Evolutionary conservation across 2,113 vertebrate genomes (phyloP), one percentile per base, ranked within the genome.

Genomic region (Trochalopteron elliotii): DNA sequence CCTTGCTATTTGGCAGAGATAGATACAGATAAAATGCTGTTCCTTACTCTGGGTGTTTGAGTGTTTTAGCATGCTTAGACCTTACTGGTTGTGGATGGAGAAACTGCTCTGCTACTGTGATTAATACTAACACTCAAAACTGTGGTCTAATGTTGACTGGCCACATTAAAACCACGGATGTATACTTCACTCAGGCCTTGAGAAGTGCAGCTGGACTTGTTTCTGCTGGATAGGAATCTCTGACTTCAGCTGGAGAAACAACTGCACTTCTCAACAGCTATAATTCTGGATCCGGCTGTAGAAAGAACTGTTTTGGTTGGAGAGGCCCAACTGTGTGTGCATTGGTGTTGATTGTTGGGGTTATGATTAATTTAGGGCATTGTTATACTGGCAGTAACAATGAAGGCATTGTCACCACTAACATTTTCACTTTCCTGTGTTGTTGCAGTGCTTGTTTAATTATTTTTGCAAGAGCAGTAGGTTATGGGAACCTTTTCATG

Each of bases 391-490:
- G 49, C 7, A 5, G 37, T 61, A 87, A 93, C 90, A 93, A 82
- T 45, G 71, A 71, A 86, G 72, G 61, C 64, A 57, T 90, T 94
- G 60, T 89, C 92, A 89, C 61, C 57, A 42, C 61, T 69, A 64
- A 44, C 40, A 37, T 96, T 95, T 92, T 90, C 72, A 76, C 76
- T 96, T 96, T 95, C 72, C 76, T 92, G 64, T 90, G 88, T 78
- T 90, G 70, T 74, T 84, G n/a, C 2, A 1, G 9, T 67, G 67
- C 49, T 91, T 6, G 1, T 78, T 91, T 89, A 90, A 93, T 90
- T 90, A 59, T 83, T 93, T 96, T 95, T 84, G 72, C 68, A 87
- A 94, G 81, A 94, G 53, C 7, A 2, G 20, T 65, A 45, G 11
- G 40, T 61, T 94, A 39, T 89, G 83, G 83, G 76, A 95, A 90